Evolutionary conservation across 2,888 invertebrate genomes (phyloP), one percentile per base, ranked within the genome.

Genomic region (Eristalis arbustorum): DNA sequence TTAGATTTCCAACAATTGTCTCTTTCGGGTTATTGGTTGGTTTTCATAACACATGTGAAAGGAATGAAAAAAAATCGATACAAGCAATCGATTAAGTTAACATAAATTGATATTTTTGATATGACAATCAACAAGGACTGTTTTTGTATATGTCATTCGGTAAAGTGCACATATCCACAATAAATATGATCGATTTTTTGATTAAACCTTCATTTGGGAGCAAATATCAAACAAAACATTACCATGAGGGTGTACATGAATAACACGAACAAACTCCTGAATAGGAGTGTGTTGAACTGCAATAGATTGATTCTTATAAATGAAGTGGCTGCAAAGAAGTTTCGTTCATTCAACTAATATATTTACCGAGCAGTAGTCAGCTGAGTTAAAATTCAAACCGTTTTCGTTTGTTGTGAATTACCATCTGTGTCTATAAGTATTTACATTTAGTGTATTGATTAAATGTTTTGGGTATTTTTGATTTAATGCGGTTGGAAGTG

Each of bases 11-110:
- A 18, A 25, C 25, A 49, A 23, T 22, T 69, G 49, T 34, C n/a
- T 67, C 49, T 37, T n/a, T 62, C 14, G 59, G 72, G 72, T 85
- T 76, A 73, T 84, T 81, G 81, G 59, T 84, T 76, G 72, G 62
- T 76, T 80, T 84, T 59, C 23, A 76, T 28, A 69, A 68, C 34
- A 18, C 61, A 8, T 31, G 14, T 10, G 42, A 10, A 56, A 42
- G 18, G 31, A 49, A 22, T 25, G 10, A 34, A 61, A 67, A 28
- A 71, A 81, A 85, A 77, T 85, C 84, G 64, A 85, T 85, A 63
- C 10, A 18, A 34, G 22, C n/a, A 85, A 85, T 81, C 73, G 69
- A 85, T 81, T 67, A 28, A 67, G 34, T 42, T 67, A 13, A 75
- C 62, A 73, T 56, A 63, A 31, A 63, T 73, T 69, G 25, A 68